These are phyloP conservation scores for Ochlodes sylvanus DNA, from an alignment of 2,888 invertebrate genomes.

Conservation along the genomic window DNA sequence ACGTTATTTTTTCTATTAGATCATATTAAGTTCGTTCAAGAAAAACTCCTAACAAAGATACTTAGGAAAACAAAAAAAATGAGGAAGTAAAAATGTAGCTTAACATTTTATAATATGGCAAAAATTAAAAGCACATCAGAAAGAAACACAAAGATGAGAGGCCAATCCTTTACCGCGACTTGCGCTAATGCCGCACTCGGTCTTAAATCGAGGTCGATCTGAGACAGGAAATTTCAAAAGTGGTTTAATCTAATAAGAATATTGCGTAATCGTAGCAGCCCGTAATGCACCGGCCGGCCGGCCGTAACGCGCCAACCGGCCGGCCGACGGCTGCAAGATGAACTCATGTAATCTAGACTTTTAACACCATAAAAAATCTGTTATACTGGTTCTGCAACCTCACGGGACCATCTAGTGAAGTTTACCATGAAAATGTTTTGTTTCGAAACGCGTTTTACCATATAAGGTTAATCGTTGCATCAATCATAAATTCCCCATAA, in stretches of 20 bases:
- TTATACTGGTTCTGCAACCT: conserved; percentile 2
- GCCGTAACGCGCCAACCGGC: conserved; percentile 19
- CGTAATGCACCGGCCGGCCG: conserved; percentile 29
- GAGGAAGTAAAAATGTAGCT: too few species aligned
- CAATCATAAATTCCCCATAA: too few species aligned
- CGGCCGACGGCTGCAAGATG: conserved; percentile 6
- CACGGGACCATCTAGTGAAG: neutral
- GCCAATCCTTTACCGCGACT: neutral
- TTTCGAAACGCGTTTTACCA: too few species aligned
- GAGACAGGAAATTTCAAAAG: conserved; percentile 41
- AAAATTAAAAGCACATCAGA: too few species aligned
- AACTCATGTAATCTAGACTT: conserved; percentile 15
- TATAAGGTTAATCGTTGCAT: too few species aligned
- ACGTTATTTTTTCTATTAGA: neutral
- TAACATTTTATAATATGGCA: too few species aligned
- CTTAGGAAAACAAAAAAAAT: too few species aligned
- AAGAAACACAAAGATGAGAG: conserved; percentile 10
- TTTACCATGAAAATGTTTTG: too few species aligned
- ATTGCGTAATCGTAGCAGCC: conserved; percentile 37
- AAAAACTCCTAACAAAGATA: too few species aligned
- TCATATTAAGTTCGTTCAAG: too few species aligned
- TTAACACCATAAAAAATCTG: neutral
- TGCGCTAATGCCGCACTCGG: neutral
- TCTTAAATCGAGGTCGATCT: conserved; percentile 39
- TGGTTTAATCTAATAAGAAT: conserved; percentile 38